Base-by-base conservation (phyloP, 2,113 vertebrate genomes). In the Phrynosoma platyrhinos region DNA sequence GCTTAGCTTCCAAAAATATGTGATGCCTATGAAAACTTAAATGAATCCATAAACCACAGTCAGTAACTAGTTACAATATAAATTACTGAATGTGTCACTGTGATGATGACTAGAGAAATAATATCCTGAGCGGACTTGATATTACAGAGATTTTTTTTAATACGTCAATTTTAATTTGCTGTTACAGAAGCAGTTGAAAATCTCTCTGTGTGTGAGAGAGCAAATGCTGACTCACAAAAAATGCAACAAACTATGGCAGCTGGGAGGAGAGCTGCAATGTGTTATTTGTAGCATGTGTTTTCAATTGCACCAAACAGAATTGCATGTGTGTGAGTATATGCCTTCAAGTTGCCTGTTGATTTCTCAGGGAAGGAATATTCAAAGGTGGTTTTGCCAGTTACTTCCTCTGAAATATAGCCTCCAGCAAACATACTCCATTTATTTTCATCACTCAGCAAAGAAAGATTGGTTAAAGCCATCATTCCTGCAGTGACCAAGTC, bases 1-100 rank as follows among this genome's bases (percentile, higher is more conserved):
- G 8, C 85, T 93, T 88, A 52, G 36, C 82, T 42, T 91, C 83
- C 72, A 53, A 55, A n/a, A 66, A 53, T 47, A 91, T 87, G 88
- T 91, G 40, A 82, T 42, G 16, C 88, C 76, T 87, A 5, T 55
- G 47, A 40, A 62, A 87, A 82, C 76, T 82, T 82, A 64, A 79
- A 89, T 83, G 69, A 91, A 42, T 69, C 64, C 27, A 47, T 86
- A 91, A 84, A 90, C 87, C 0, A 0, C 79, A 91, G 91, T 74
- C 84, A 87, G 72, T 91, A 64, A 47, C 0, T 0, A 82, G 13
- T 87, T 88, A 42, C 84, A 91, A 23, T 84, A 82, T 90, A 83
- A 27, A 5, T 89, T 75, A 53, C 30, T 10, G 81, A 88, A 27
- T 9, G 83, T 88, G 7, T 68, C 58, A 52, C 71, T 53, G 82